Conservation (phyloP, 2,888 invertebrate genomes). For the Dinocampus coccinellae region DNA sequence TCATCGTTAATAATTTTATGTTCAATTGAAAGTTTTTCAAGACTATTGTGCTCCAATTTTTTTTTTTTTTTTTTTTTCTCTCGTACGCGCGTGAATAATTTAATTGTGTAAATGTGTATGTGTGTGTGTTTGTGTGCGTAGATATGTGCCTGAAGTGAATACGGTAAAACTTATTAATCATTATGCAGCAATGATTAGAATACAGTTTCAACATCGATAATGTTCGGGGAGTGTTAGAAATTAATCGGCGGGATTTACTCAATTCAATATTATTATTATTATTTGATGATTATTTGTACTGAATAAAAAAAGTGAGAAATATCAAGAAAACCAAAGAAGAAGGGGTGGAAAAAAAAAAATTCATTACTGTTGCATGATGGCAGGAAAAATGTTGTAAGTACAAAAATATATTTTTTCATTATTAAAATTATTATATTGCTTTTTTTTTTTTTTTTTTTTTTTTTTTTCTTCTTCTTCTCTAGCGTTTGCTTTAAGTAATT, state of each 20-base stretch:
- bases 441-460: too few relatives aligned
- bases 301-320: not conserved
- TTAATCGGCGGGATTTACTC: not conserved
- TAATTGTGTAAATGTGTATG: not conserved
- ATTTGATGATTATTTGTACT: not conserved
- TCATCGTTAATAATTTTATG: not conserved
- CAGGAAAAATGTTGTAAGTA: conserved; percentile 31
- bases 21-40: not conserved
- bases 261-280: not conserved
- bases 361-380: conserved; percentile 20
- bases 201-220: conserved; percentile 10
- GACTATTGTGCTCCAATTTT: not conserved
- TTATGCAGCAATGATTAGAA: not conserved
- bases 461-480: too few relatives aligned
- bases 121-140: not conserved
- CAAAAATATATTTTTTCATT: not conserved
- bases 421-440: not conserved
- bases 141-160: too few relatives aligned
- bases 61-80: not conserved
- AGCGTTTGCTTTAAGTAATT: not conserved
- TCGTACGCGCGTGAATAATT: not conserved
- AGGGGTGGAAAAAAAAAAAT: not conserved
- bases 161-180: not conserved
- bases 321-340: not conserved
- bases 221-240: conserved; percentile 5